Evolutionary conservation across 2,113 vertebrate genomes (phyloP).

Genomic region (Piaya cayana): DNA sequence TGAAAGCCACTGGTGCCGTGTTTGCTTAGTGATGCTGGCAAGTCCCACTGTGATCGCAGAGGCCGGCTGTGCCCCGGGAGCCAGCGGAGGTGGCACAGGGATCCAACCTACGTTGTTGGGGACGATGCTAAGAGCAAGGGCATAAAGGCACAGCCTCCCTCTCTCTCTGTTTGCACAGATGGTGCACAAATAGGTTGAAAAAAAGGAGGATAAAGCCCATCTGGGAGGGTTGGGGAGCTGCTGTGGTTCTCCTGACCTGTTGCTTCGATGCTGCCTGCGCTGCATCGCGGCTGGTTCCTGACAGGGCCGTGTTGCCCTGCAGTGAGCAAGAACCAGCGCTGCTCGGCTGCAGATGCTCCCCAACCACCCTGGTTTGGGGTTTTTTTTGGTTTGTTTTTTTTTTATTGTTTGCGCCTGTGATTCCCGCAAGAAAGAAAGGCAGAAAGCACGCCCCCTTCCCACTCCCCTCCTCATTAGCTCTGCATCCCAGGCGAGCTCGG

Average conservation of each 20-base stretch:
- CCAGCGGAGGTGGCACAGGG: not conserved
- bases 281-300: rapidly evolving
- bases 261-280: not conserved
- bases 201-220: not conserved
- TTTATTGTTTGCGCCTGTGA: not conserved
- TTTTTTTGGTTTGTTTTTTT: no score
- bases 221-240: not conserved
- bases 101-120: rapidly evolving
- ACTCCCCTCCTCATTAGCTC: not conserved
- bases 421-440: not conserved
- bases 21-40: not conserved
- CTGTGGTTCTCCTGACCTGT: not conserved
- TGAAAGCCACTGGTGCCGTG: rapidly evolving
- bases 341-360: not conserved
- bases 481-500: slow-evolving; percentile 43
- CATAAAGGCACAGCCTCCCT: not conserved
- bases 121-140: not conserved
- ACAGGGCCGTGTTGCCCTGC: rapidly evolving
- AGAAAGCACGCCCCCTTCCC: slow-evolving; percentile 8
- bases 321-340: not conserved
- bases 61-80: not conserved
- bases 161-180: not conserved
- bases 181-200: not conserved
- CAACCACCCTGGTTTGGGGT: rapidly evolving
- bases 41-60: not conserved